Evolutionary conservation across 2,797 vertebrate genomes (phyloP).

Genomic region (Schizopygopsis pylzovi): DNA sequence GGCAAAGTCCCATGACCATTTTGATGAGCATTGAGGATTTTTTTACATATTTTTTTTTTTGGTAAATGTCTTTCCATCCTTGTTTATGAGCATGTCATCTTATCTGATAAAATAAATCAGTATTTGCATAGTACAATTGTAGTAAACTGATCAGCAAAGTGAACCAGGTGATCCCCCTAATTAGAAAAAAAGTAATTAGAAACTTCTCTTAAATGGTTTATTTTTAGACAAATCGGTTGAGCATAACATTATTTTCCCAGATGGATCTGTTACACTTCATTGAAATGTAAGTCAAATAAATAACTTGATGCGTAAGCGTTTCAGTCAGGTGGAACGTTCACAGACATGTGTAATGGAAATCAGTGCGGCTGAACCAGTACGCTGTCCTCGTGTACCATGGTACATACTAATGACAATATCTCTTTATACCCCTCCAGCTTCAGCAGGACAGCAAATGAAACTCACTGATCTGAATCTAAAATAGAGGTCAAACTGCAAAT

Average conservation of each 20-base stretch:
- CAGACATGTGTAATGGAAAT: not conserved
- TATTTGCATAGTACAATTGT: not conserved
- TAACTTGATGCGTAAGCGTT: not conserved
- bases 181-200: not conserved
- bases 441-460: conserved; percentile 20
- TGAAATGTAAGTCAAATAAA: conserved; percentile 12
- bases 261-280: not conserved
- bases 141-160: not conserved
- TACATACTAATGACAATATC: conserved; percentile 18
- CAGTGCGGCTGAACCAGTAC: not conserved
- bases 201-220: not conserved
- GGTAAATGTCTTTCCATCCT: too few species aligned
- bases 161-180: not conserved
- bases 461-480: conserved; percentile 44
- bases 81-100: too few species aligned
- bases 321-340: not conserved
- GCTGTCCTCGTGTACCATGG: not conserved
- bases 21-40: too few species aligned
- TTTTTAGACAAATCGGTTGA: conserved; percentile 8
- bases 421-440: conserved; percentile 3
- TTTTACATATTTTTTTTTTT: not conserved
- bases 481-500: conserved; percentile 35
- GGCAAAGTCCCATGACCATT: not conserved
- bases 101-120: too few species aligned
- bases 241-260: not conserved